These are phyloP conservation scores for Otolemur garnettii DNA, from an alignment of 2,113 vertebrate species.

Conservation along the genomic window DNA sequence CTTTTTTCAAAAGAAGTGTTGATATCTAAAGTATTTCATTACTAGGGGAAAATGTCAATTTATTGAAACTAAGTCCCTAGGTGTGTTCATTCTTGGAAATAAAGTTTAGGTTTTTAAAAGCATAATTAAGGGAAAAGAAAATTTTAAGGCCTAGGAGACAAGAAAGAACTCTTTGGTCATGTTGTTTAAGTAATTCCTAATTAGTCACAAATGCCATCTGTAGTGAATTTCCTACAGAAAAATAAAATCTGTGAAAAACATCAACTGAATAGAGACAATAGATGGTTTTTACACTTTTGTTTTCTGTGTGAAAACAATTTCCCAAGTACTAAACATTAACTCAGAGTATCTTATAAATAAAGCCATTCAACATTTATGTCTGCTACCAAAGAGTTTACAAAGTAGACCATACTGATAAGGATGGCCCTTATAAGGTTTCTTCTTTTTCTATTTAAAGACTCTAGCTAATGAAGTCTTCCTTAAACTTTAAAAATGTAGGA, in stretches of 20 bases:
- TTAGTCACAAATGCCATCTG: slow-evolving; percentile 36
- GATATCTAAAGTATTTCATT: slow-evolving; percentile 8
- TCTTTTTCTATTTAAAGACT: slow-evolving; percentile 44
- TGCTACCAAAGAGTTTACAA: slow-evolving; percentile 37
- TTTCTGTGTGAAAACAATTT: slow-evolving; percentile 28
- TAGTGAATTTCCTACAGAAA: slow-evolving; percentile 30
- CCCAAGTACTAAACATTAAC: slow-evolving; percentile 23
- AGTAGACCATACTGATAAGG: slow-evolving; percentile 17
- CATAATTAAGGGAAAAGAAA: slow-evolving; percentile 18
- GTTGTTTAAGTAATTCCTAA: slow-evolving; percentile 29
- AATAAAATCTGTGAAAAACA: slow-evolving; percentile 50
- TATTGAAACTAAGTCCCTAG: neutral
- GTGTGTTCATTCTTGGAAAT: slow-evolving; percentile 45
- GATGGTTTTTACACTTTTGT: neutral
- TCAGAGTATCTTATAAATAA: slow-evolving; percentile 7
- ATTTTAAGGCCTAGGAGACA: neutral
- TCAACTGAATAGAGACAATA: neutral
- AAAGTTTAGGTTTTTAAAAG: slow-evolving; percentile 4
- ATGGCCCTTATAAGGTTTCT: neutral
- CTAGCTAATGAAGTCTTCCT: slow-evolving; percentile 4
- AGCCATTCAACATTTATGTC: slow-evolving; percentile 44
- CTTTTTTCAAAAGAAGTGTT: neutral
- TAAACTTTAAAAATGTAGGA: slow-evolving; percentile 50
- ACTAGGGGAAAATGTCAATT: slow-evolving; percentile 3
- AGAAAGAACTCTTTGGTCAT: neutral